Evolutionary conservation across 2,797 vertebrate species (phyloP).

Genomic region (Sitta carolinensis): DNA sequence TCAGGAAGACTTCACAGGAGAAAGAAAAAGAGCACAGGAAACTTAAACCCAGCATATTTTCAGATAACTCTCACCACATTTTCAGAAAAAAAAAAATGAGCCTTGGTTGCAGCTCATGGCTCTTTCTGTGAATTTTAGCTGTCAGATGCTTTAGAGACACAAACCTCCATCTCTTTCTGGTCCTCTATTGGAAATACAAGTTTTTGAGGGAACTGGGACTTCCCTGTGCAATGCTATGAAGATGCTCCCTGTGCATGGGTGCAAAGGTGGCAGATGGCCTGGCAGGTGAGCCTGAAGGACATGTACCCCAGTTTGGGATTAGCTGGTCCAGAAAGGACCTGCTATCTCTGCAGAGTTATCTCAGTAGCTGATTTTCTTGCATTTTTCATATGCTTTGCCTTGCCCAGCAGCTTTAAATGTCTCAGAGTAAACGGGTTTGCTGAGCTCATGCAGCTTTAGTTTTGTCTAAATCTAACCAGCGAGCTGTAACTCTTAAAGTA

Average conservation of each 20-base stretch:
- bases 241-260: neutral
- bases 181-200: neutral
- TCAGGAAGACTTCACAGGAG: neutral
- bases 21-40: neutral
- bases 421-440: neutral
- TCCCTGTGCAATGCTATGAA: neutral
- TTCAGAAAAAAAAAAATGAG: neutral
- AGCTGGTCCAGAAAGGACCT: neutral
- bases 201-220: neutral
- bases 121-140: neutral
- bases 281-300: neutral
- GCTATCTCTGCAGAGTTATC: neutral
- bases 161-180: neutral
- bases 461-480: neutral
- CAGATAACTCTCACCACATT: neutral
- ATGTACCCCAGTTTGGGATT: fast-evolving
- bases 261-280: neutral
- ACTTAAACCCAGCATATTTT: neutral
- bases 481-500: neutral
- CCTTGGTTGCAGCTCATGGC: neutral
- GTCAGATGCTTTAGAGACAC: neutral
- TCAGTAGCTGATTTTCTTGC: neutral
- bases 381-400: neutral
- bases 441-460: neutral
- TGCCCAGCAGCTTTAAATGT: neutral